phyloP scores from a whole-genome alignment of 2,113 vertebrate genomes.

The Gasterosteus nipponicus region DNA sequence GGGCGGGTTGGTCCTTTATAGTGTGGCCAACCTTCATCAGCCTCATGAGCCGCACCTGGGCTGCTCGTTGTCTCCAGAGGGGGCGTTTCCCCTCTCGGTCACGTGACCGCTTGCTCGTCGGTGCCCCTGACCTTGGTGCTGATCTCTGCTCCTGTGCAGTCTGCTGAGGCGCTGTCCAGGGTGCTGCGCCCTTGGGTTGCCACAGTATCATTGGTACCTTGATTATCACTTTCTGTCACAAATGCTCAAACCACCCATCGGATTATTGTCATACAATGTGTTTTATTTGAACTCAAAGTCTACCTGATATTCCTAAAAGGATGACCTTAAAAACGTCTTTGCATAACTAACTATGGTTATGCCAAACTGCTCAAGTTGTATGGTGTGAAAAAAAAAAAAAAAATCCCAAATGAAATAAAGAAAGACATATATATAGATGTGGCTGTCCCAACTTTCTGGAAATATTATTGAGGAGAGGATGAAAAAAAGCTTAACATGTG shows the following conservation, averaged over 20 bases:
- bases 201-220: neutral
- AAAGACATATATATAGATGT: constrained; percentile 9
- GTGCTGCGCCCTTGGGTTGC: too few relatives aligned
- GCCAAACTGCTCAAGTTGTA: neutral
- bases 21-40: too few relatives aligned
- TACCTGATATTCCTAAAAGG: neutral
- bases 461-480: constrained; percentile 36
- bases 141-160: too few relatives aligned
- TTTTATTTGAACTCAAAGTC: neutral
- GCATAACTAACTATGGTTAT: neutral
- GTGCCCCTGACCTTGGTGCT: too few relatives aligned
- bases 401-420: neutral
- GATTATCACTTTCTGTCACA: too few relatives aligned
- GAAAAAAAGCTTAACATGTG: constrained; percentile 21
- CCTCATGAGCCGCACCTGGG: too few relatives aligned
- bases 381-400: constrained; percentile 16
- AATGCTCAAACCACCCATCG: neutral
- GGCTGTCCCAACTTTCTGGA: constrained; percentile 24
- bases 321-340: neutral
- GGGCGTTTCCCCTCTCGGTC: too few relatives aligned
- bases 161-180: too few relatives aligned
- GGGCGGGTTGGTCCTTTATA: too few relatives aligned
- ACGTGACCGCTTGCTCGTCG: too few relatives aligned
- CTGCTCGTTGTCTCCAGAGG: too few relatives aligned
- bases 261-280: neutral